Evolutionary conservation across 2,797 vertebrate species (phyloP).

Genomic region (Phataginus tricuspis): DNA sequence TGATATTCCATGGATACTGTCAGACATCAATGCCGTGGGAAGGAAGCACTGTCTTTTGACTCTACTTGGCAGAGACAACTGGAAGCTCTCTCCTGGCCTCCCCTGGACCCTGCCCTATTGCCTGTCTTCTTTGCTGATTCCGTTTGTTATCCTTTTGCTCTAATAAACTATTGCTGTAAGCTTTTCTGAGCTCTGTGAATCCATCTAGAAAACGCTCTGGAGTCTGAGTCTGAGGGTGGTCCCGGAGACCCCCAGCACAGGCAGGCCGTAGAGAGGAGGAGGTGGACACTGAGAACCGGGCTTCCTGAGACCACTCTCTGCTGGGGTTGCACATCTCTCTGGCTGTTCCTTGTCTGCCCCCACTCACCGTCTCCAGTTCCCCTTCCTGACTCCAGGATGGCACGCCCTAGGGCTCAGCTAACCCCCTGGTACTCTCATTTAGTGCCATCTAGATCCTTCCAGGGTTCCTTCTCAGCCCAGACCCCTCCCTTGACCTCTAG

Average conservation of each 20-base stretch:
- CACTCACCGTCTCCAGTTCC: background rate
- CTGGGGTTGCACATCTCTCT: background rate
- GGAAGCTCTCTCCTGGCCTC: background rate
- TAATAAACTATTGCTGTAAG: background rate
- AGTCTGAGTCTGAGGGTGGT: background rate
- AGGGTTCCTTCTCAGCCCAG: background rate
- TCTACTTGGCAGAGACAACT: background rate
- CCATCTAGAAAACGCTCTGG: background rate
- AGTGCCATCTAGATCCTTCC: background rate
- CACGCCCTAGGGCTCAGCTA: background rate
- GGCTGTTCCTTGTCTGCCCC: background rate
- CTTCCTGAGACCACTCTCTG: background rate
- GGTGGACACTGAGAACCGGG: too few relatives aligned
- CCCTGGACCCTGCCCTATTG: background rate
- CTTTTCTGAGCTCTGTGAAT: background rate
- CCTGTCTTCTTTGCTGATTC: background rate
- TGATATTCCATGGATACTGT: rapidly evolving
- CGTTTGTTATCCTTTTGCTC: background rate
- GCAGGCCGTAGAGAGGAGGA: background rate
- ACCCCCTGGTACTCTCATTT: too few relatives aligned
- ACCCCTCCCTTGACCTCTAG: background rate
- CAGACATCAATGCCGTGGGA: background rate
- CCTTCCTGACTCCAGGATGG: background rate
- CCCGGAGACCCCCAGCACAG: background rate
- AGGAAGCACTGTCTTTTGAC: background rate